Conservation (phyloP, 2,113 vertebrate species). For the Macrotis lagotis region DNA sequence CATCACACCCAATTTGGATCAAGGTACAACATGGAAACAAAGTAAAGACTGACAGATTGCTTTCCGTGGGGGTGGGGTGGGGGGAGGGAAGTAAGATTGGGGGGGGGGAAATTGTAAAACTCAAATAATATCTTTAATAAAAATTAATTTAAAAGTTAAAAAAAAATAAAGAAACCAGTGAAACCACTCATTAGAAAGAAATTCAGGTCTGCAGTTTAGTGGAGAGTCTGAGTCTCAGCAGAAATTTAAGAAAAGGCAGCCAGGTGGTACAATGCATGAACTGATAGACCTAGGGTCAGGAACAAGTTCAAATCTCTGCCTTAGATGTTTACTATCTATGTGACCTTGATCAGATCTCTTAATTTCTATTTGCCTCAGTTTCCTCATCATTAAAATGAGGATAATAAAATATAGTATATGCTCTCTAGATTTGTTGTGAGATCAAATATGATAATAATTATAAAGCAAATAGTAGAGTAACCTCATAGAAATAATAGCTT, state of each 20-base stretch:
- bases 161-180: not conserved
- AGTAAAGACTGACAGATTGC: too few relatives aligned
- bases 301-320: slow-evolving; percentile 17
- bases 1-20: too few relatives aligned
- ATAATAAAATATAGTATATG: not conserved
- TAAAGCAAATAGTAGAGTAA: not conserved
- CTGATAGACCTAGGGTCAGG: slow-evolving; percentile 10
- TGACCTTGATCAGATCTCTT: slow-evolving; percentile 14
- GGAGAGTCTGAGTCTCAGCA: not conserved
- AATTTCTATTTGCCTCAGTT: not conserved
- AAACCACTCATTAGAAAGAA: not conserved
- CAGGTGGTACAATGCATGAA: not conserved
- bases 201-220: not conserved
- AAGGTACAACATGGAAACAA: too few relatives aligned
- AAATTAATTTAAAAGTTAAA: too few relatives aligned
- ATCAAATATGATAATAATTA: not conserved
- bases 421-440: not conserved
- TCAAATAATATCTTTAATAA: too few relatives aligned
- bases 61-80: too few relatives aligned
- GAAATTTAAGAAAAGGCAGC: not conserved
- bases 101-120: too few relatives aligned
- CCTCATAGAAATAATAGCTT: not conserved
- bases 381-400: slow-evolving; percentile 37
- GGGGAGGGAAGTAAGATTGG: too few relatives aligned
- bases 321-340: slow-evolving; percentile 22